These are phyloP conservation scores for Tinea semifulvella DNA, from an alignment of 2,888 invertebrate species.

Conservation along the genomic window DNA sequence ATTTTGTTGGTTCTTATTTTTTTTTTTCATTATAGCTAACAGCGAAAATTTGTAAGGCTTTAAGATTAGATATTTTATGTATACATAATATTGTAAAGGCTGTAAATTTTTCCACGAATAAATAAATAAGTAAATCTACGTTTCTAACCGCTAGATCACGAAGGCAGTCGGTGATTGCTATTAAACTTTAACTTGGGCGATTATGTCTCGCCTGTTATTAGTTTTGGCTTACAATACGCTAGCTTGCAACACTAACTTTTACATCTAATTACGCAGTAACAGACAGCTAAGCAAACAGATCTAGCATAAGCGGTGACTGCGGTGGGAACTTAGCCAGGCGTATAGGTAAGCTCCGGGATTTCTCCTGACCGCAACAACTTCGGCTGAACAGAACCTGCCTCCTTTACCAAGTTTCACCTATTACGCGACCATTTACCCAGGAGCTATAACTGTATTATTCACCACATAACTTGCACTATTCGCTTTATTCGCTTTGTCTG, in stretches of 20 bases:
- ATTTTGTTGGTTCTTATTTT: too few relatives aligned
- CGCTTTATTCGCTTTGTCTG: constrained; percentile 5
- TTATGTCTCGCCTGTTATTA: constrained; percentile 9
- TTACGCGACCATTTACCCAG: constrained; percentile 19
- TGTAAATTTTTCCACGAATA: too few relatives aligned
- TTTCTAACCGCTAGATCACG: too few relatives aligned
- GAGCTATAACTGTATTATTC: constrained; percentile 7
- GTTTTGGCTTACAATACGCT: constrained; percentile 8
- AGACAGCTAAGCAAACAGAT: constrained; percentile 37
- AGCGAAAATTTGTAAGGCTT: too few relatives aligned
- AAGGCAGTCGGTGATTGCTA: too few relatives aligned
- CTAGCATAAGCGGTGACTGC: constrained; percentile 32
- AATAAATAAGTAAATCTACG: too few relatives aligned
- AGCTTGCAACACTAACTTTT: constrained; percentile 7
- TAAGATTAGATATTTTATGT: too few relatives aligned
- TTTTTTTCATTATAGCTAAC: too few relatives aligned
- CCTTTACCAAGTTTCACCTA: constrained; percentile 18
- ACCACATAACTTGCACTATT: constrained; percentile 8
- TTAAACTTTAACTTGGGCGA: neutral
- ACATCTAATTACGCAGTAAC: constrained; percentile 36
- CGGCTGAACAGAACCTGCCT: constrained; percentile 5
- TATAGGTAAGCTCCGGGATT: constrained; percentile 15
- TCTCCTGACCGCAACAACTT: constrained; percentile 13
- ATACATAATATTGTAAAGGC: too few relatives aligned
- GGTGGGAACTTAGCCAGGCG: constrained; percentile 27